Conservation (phyloP, 1,140 invertebrate genomes). For the Pararge aegeria region DNA sequence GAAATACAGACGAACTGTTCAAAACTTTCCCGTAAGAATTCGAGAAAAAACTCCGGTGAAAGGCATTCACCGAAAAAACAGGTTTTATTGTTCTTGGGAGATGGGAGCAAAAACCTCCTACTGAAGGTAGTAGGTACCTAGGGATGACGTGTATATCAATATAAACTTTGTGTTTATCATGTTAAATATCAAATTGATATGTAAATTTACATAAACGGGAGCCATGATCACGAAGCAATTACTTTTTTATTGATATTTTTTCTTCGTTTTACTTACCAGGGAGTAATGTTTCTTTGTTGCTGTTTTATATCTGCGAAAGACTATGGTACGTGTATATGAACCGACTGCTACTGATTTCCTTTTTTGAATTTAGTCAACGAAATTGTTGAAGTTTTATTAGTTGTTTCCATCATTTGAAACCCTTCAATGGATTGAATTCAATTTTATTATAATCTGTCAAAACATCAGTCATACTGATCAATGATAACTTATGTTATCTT, state of each 20-base stretch:
- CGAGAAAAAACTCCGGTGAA: constrained; percentile 46
- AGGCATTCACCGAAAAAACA: constrained; percentile 50
- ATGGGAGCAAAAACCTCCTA: constrained; percentile 45
- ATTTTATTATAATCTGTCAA: no score
- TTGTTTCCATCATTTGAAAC: no score
- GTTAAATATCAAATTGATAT: neutral
- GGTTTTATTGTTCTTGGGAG: constrained; percentile 44
- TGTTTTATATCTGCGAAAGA: no score
- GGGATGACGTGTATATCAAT: neutral
- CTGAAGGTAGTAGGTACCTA: no score
- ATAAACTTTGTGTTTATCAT: neutral
- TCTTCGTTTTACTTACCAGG: neutral
- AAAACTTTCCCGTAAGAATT: constrained; percentile 44
- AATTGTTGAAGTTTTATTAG: no score
- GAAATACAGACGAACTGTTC: no score
- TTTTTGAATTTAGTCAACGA: no score
- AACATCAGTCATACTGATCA: no score
- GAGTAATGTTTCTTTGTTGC: neutral
- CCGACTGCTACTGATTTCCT: no score
- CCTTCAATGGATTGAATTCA: no score
- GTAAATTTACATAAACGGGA: neutral
- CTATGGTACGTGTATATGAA: no score
- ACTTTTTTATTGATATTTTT: neutral
- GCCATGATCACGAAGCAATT: neutral
- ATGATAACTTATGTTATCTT: no score